Evolutionary conservation across 2,888 invertebrate species (phyloP).

Genomic region (Nezara viridula): DNA sequence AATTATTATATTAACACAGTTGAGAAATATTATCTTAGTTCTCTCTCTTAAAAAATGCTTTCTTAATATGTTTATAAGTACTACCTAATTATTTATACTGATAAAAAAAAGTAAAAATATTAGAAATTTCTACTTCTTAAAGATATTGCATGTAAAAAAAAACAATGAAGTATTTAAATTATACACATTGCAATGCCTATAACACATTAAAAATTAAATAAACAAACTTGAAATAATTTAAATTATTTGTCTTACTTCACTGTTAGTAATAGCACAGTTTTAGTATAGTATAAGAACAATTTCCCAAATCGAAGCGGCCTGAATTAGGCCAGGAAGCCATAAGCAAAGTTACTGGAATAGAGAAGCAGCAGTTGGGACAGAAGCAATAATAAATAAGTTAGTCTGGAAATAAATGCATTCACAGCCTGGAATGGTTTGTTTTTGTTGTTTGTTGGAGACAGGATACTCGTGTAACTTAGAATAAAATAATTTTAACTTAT

Average conservation of each 20-base stretch:
- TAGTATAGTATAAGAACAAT: slow-evolving; percentile 76
- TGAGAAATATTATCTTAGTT: too few relatives aligned
- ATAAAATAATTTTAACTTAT: neutral
- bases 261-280: slow-evolving; percentile 75
- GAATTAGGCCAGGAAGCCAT: slow-evolving; percentile 83
- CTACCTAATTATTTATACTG: too few relatives aligned
- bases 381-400: slow-evolving; percentile 69
- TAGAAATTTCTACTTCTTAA: too few relatives aligned
- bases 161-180: too few relatives aligned
- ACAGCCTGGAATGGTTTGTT: neutral
- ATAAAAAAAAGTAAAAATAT: too few relatives aligned
- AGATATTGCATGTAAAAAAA: too few relatives aligned
- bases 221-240: neutral
- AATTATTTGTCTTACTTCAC: slow-evolving; percentile 72
- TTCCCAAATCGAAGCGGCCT: slow-evolving; percentile 86
- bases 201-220: too few relatives aligned
- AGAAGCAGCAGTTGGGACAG: slow-evolving; percentile 76
- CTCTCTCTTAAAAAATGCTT: too few relatives aligned
- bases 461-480: neutral
- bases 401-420: neutral
- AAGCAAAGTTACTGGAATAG: slow-evolving; percentile 85
- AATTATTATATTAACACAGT: too few relatives aligned
- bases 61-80: too few relatives aligned
- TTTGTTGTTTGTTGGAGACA: neutral
- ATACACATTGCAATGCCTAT: too few relatives aligned